Base-by-base conservation (phyloP, 2,797 vertebrate genomes). In the Enteromius unitaeniatus region DNA sequence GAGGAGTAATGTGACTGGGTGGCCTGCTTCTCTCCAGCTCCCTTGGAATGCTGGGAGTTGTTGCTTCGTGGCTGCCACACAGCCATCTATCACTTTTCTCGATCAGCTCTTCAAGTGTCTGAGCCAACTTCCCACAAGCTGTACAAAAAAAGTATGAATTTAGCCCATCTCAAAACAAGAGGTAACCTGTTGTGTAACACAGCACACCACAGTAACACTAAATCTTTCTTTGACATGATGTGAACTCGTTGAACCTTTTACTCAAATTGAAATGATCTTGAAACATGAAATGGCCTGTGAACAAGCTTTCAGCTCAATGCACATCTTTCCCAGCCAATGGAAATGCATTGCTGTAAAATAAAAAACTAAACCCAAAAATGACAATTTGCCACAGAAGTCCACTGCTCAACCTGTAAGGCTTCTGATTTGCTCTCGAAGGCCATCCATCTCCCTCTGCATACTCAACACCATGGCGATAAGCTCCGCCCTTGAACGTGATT, bases 391-490 rank as follows among this genome's bases (percentile, higher is more conserved):
- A 34, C 13, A 69, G n/a, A 45, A 72, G 34, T 28, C 17, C 19
- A 72, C 53, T 21, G 28, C 55, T 53, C 51, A 68, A 91, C 86
- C 89, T 86, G 86, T 91, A 58, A 90, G 87, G 60, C 87, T 90
- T 84, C 87, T 86, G 84, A 91, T 89, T 88, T 90, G 89, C 81
- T 91, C 89, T 65, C 88, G 88, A 51, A 90, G 84, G 79, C 78
- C 74, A 40, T 89, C 89, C 85, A 90, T 91, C 81, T 90, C 89
- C 47, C 81, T 89, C 45, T 90, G 91, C 89, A 90, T 92, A 79
- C 87, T 87, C 87, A 90, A 73, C 62, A 91, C 89, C 89, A 90
- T 91, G 55, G 89, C 74, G 17, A 92, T 87, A 51, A 92, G 87
- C 68, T 91, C 88, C 14, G 87, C 82, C 79, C 87, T 89, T 21